Evolutionary conservation across 1,140 invertebrate species (phyloP), one percentile per base, ranked within the genome.

Genomic region (Papilio polyxenes): DNA sequence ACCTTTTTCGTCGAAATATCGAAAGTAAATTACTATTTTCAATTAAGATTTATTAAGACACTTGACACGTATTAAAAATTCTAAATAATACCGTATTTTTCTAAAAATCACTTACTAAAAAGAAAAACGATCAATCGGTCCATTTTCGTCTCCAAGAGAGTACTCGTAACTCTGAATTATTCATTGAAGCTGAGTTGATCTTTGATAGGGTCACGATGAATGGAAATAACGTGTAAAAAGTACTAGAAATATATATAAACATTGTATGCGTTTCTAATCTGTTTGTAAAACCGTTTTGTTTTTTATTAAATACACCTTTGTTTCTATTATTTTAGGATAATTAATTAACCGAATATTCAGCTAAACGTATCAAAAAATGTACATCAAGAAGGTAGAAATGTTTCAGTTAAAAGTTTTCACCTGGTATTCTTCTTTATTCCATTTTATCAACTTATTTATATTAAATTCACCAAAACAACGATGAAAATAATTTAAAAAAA

Each of bases 141-240:
- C 48, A 76, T 76, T 15, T 20, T 20, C 48, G 20, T 51, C 49
- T 76, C 31, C 31, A 13, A 59, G 76, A 59, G 53, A 20, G 53
- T 53, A 79, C 56, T 79, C 56, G 31, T 59, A 62, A 79, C 13
- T 62, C 44, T 79, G 37, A 79, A 79, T 79, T 59, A 79, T 79
- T 79, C 56, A 79, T 79, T 37, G 15, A n/a, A 7, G 31, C 53
- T 40, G 53, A 79, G 53, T 79, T 62, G 23, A 56, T 79, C 53
- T 62, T n/a, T 59, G 13, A 79, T 79, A 79, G 76, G 76, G 75
- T 56, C 75, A 15, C 76, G 40, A 79, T 78, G 76, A 56, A 78
- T 77, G 75, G 51, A 51, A 59, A 40, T 37, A 59, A 31, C 51
- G 76, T 37, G 51, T 79, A 79, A 79, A 79, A 62, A n/a, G 76